Evolutionary conservation across 2,888 invertebrate species (phyloP), one percentile per base, ranked within the genome.

Genomic region (Hypena proboscidalis): DNA sequence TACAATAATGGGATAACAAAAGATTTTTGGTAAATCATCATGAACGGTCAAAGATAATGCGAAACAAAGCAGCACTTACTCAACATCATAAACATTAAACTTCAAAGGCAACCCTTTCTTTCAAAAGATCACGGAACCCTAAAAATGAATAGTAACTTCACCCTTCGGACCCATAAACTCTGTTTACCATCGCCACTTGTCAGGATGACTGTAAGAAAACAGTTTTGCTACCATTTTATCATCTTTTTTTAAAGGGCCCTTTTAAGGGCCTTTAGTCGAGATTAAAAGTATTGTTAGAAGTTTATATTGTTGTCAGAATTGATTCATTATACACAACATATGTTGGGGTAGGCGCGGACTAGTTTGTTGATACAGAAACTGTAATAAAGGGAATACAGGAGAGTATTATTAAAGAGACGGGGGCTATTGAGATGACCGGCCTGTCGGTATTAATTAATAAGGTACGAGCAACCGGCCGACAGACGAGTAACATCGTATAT

Each of bases 101-200:
- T 27, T 26, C 6, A 33, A 2, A 21, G 21, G 3, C 6, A 33
- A 43, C 25, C 21, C 26, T 22, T 15, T 23, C 1, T 3, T 41
- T 21, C 6, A 21, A 13, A 36, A 38, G 37, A 56, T 40, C 30
- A 58, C 41, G 27, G 58, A 52, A 48, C 63, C 54, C 64, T 57
- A 77, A 77, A 79, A 78, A 69, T 66, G 66, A 79, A 76, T 69
- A 74, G 73, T 78, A 74, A 75, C 64, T 73, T 77, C 77, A 74
- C 76, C 73, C 78, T 72, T 71, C 72, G 53, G 55, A 67, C 71
- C 79, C 74, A 74, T 84, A 80, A 85, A 81, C 72, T 77, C 80
- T 88, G 85, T 87, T 86, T 75, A 64, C 64, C 53, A 61, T 49
- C 53, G 71, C 77, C 82, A 85, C 86, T 88, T 83, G 86, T 80